Base-by-base conservation (phyloP, 2,113 vertebrate species). In the Centropus unirufus region DNA sequence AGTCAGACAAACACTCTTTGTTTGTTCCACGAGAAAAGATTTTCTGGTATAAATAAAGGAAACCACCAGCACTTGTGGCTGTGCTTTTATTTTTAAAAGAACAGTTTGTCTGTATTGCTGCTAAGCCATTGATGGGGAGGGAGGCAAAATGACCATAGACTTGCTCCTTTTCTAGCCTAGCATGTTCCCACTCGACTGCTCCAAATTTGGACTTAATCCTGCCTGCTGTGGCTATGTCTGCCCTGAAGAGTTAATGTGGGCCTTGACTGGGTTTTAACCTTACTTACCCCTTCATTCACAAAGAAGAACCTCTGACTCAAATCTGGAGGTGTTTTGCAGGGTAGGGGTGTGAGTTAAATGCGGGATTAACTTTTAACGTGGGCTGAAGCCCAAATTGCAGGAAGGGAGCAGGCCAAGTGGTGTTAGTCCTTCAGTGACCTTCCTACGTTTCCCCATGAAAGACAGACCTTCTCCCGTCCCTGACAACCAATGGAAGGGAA, bases 1-100 rank as follows among this genome's bases (percentile, higher is more conserved):
- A 92, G 72, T 90, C 84, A 96, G 94, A 97, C 97, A 98, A 97
- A 95, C 67, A 93, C 87, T 97, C 96, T 97, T 98, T 97, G 97
- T 97, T 95, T 97, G 95, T 87, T 97, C 86, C 86, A 87, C 12
- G 14, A 93, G 92, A 95, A 96, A 97, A 96, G 94, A 86, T 97
- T 96, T 96, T 97, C 91, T 97, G 90, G 67, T 70, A 86, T 97
- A 97, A 98, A 96, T 96, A 96, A 98, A 95, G 94, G 96, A 96
- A 97, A 96, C 86, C 95, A 87, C 36, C 36, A 80, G 57, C 58
- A 83, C 76, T 95, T 85, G 86, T 80, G 89, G 95, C 89, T 90
- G 55, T 81, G 29, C 39, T 95, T 92, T 92, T 95, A 78, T 86
- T 88, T 83, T 93, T 94, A 51, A 95, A 93, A 96, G 86, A 93